A percentile compares a stretch with the other conserved stretches of the same genome.
Evolutionary conservation across 1,140 invertebrate species (phyloP).

Genomic region (Nasonia longicornis): DNA sequence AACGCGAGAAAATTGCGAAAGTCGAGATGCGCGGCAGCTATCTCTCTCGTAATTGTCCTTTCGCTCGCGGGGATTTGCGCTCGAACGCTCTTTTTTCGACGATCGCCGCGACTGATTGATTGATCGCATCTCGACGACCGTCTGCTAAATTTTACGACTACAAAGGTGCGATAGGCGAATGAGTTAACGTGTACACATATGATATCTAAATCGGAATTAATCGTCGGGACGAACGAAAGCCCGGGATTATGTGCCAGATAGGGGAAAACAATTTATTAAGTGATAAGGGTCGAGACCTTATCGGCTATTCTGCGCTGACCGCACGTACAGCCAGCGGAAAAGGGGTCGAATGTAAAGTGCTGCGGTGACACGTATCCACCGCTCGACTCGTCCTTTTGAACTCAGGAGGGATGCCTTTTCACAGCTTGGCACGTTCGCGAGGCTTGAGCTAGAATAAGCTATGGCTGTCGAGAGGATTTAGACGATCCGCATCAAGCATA

Average conservation of each 20-base stretch:
- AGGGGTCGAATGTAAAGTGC: not conserved
- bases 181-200: too few relatives aligned
- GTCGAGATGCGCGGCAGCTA: too few relatives aligned
- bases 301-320: not conserved
- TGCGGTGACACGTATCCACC: not conserved
- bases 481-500: not conserved
- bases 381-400: not conserved
- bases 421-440: not conserved
- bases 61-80: not conserved
- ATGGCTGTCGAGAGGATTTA: not conserved
- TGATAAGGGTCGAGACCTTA: slow-evolving; percentile 15
- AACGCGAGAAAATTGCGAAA: slow-evolving; percentile 27
- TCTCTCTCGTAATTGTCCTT: not conserved
- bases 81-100: too few relatives aligned
- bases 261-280: slow-evolving; percentile 13
- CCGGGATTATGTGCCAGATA: not conserved
- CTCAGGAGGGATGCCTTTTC: not conserved
- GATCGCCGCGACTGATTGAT: too few relatives aligned
- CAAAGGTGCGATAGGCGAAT: too few relatives aligned
- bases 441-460: not conserved
- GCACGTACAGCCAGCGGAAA: not conserved
- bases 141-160: too few relatives aligned
- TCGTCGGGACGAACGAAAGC: too few relatives aligned
- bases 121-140: too few relatives aligned
- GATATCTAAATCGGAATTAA: too few relatives aligned